A percentile compares a stretch with the other conserved stretches of the same genome.
These are phyloP conservation scores for Pelusios castaneus DNA, from an alignment of 2,113 vertebrate species.

Conservation along the genomic window DNA sequence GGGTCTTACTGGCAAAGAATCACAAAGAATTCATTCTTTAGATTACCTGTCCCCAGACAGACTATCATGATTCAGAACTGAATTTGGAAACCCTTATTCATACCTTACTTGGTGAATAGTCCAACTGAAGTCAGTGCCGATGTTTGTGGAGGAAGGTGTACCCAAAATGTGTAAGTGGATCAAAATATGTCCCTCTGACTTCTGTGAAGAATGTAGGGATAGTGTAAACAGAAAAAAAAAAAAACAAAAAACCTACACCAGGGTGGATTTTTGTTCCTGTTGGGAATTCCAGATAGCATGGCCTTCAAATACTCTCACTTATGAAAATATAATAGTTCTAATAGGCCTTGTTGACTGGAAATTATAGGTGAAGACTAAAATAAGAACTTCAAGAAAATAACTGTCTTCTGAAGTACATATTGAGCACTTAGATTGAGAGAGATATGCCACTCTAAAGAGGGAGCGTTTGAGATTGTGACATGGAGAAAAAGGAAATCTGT, in stretches of 20 bases:
- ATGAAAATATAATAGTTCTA: neutral
- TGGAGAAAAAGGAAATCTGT: neutral
- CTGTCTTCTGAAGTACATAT: neutral
- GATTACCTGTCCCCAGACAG: constrained; percentile 1
- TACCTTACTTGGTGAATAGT: neutral
- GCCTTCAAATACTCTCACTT: neutral
- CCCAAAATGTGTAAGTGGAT: neutral
- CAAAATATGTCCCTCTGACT: neutral
- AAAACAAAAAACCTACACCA: too few relatives aligned
- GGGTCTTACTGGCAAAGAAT: neutral
- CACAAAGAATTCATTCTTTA: neutral
- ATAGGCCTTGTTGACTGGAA: neutral
- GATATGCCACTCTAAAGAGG: neutral
- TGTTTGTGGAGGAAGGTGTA: neutral
- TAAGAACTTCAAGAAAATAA: neutral
- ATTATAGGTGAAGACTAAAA: neutral
- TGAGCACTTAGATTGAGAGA: neutral
- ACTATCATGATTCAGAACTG: neutral
- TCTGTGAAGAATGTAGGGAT: neutral
- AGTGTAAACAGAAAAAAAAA: neutral
- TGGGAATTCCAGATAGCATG: neutral
- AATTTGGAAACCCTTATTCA: neutral
- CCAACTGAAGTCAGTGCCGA: neutral
- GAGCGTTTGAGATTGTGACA: neutral
- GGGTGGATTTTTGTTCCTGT: neutral